Evolutionary conservation across 2,113 vertebrate species (phyloP), one percentile per base, ranked within the genome.

Genomic region (Ageneiosus marmoratus): DNA sequence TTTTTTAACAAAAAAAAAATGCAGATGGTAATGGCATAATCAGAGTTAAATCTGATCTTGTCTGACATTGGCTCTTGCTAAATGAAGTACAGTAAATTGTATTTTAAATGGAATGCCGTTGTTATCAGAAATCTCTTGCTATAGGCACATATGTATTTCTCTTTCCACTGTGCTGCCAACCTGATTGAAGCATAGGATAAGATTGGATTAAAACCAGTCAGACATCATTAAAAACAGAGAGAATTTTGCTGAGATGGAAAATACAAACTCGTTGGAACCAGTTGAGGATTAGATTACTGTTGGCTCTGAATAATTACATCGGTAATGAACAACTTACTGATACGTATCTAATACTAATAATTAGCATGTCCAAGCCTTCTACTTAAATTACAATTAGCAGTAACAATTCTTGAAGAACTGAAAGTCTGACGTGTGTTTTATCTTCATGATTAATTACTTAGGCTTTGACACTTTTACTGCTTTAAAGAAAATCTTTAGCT

Each of bases 221-320:
- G 80, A 16, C 81, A 65, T 76, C 65, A 83, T 83, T 83, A 81
- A 83, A 76, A 83, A 65, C 46, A 83, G 56, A 63, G 53, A 83
- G 77, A 18, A 67, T 65, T 77, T 53, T 77, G 48, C 73, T 77
- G 58, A 75, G 18, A 62, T 22, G n/a, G n/a, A 51, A 82, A 20
- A 58, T 58, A 83, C 46, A 27, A 83, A 60, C 55, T 62, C 24
- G 46, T 60, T 50, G 72, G 50, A 18, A 76, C 50, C 27, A 67
- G 27, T 77, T 27, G 69, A 37, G 41, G 69, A 81, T 73, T 62
- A 62, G 51, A 74, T 62, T 74, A 62, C 27, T 74, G 69, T 74
- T 70, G 62, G 70, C 11, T 24, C 80, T 50, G 55, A 50, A 74
- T 62, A 70, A 41, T 74, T 58, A 34, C 70, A 48, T 8, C 41